These are phyloP conservation scores for Strix uralensis DNA, from an alignment of 2,113 vertebrate species.

Conservation along the genomic window DNA sequence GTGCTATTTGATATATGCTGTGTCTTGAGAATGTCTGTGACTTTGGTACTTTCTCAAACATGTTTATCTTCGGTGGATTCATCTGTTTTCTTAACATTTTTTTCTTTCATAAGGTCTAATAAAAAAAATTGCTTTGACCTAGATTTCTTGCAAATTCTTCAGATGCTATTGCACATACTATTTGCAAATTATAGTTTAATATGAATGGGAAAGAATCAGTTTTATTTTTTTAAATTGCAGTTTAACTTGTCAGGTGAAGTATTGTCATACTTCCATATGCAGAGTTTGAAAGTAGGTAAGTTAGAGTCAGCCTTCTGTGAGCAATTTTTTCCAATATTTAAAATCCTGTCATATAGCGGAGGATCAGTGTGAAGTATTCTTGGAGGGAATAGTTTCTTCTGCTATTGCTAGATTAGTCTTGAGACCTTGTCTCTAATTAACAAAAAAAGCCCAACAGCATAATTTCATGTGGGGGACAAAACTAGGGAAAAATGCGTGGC, in stretches of 20 bases:
- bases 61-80: neutral
- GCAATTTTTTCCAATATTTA: neutral
- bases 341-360: neutral
- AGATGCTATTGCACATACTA: neutral
- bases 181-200: neutral
- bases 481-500: neutral
- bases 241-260: neutral
- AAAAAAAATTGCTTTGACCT: neutral
- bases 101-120: neutral
- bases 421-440: conserved; percentile 11
- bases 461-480: neutral
- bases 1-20: neutral
- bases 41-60: neutral
- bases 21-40: neutral
- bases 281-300: neutral
- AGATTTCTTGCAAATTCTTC: neutral
- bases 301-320: neutral
- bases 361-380: neutral
- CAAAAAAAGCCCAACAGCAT: neutral
- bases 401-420: neutral
- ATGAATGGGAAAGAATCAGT: neutral
- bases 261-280: neutral
- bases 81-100: neutral
- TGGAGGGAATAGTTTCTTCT: neutral
- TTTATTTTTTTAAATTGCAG: neutral